These are phyloP conservation scores for Thymallus thymallus DNA, from an alignment of 2,113 vertebrate species.

Conservation along the genomic window DNA sequence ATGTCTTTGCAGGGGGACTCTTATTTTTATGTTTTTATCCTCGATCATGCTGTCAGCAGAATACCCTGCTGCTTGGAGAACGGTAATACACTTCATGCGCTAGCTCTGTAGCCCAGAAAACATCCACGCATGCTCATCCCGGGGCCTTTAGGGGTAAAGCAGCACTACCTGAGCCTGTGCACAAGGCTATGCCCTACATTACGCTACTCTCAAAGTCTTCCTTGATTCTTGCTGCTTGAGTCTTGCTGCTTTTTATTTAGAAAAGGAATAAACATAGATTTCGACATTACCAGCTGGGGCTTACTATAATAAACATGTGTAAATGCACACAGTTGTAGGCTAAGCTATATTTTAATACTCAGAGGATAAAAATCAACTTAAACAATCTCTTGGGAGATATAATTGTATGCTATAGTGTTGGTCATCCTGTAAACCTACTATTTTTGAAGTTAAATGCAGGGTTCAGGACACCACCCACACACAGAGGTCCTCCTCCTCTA, in stretches of 20 bases:
- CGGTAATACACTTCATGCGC: neutral
- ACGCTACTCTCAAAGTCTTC: neutral
- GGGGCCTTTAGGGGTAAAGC: conserved; percentile 28
- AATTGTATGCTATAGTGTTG: conserved; percentile 47
- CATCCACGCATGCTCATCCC: conserved; percentile 39
- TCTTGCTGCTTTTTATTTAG: neutral
- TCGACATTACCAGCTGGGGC: neutral
- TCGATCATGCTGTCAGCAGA: no score
- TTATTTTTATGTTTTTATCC: no score
- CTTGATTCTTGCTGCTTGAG: neutral
- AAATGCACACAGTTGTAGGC: no score
- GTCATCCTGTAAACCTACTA: conserved; percentile 42
- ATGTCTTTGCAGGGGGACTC: no score
- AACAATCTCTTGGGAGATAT: conserved; percentile 18
- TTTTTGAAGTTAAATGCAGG: conserved; percentile 59
- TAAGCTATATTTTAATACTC: neutral
- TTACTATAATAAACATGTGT: no score
- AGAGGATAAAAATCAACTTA: neutral
- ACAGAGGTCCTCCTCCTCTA: conserved; percentile 29
- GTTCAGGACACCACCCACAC: conserved; percentile 38
- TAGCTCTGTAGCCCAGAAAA: conserved; percentile 18
- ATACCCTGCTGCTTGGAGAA: no score
- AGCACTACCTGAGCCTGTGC: conserved; percentile 37
- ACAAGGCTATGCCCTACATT: conserved; percentile 14
- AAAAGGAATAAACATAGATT: neutral